Evolutionary conservation across 2,888 invertebrate genomes (phyloP), one percentile per base, ranked within the genome.

Genomic region (Drosophila stalkeri): DNA sequence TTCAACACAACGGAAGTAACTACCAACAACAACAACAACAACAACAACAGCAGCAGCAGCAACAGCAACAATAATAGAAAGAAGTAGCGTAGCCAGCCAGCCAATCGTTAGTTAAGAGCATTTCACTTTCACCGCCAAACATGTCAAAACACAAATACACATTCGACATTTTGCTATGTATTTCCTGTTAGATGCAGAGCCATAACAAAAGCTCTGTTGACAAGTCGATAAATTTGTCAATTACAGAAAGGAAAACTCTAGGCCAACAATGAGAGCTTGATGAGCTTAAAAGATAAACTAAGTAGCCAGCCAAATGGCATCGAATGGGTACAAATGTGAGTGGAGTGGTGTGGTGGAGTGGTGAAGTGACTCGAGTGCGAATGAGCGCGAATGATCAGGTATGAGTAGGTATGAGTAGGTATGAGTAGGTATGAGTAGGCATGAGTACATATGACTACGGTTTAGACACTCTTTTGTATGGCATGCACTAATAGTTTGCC

Each of bases 121-220:
- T 90, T 90, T 90, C 90, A 90, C 90, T 90, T 90, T 90, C 91
- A 90, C 90, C 90, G 86, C 81, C 85, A 89, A 86, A 87, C 83
- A 86, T 89, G 89, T 87, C 90, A 86, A 88, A 86, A 80, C 51
- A 51, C 83, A 82, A 88, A 79, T 11, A 31, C 83, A 86, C 75
- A 88, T 82, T 85, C 72, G 66, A 85, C 77, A 78, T 73, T 51
- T 80, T 65, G 84, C 82, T 69, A 73, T 75, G 82, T 82, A 74
- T 83, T 89, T 88, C 86, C 88, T 81, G 79, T 80, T 82, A 69
- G 78, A 74, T 66, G 68, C 72, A 80, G 72, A 80, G 72, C 72
- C 75, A 76, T 80, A 73, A 72, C 69, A 73, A 73, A 72, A 73
- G 65, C 31, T 57, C 31, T 67, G 80, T 71, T 78, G 83, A 84